Evolutionary conservation across 1,140 invertebrate genomes (phyloP).

Genomic region (Drosophila serrata): DNA sequence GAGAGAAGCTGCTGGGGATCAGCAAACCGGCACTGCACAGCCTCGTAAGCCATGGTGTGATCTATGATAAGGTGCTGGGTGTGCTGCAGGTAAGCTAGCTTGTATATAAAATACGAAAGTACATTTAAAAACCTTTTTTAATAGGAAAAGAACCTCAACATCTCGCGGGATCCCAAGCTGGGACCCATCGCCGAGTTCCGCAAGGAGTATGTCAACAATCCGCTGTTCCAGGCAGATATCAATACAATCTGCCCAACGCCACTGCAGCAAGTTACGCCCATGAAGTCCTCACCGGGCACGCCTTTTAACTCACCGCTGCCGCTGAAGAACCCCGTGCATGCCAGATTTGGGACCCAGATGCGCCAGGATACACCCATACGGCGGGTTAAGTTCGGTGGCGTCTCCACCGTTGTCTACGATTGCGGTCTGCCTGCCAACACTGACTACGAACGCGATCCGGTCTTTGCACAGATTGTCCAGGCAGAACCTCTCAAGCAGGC

Average conservation of each 20-base stretch:
- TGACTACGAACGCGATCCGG: constrained; percentile 77
- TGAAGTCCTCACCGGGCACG: constrained; percentile 48
- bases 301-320: constrained; percentile 79
- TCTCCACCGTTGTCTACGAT: constrained; percentile 70
- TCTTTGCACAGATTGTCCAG: constrained; percentile 79
- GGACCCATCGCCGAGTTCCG: constrained; percentile 87
- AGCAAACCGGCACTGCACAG: constrained; percentile 82
- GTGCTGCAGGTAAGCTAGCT: constrained; percentile 77
- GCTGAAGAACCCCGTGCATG: constrained; percentile 63
- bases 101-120: background rate
- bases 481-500: constrained; percentile 71
- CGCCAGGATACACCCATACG: constrained; percentile 81
- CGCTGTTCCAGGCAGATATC: constrained; percentile 86
- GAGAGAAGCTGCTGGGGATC: constrained; percentile 66
- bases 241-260: constrained; percentile 45
- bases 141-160: constrained; percentile 86
- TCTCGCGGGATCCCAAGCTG: constrained; percentile 86
- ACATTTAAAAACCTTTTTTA: background rate
- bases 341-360: constrained; percentile 71
- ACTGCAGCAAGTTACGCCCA: constrained; percentile 43
- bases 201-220: constrained; percentile 86
- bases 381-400: constrained; percentile 78
- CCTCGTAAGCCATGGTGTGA: constrained; percentile 87
- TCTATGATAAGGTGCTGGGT: constrained; percentile 87
- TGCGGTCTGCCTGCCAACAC: constrained; percentile 73